These are phyloP conservation scores for Beroe ovata DNA, from an alignment of 37 sponge, comb jelly and placozoan genomes.

Conservation along the genomic window DNA sequence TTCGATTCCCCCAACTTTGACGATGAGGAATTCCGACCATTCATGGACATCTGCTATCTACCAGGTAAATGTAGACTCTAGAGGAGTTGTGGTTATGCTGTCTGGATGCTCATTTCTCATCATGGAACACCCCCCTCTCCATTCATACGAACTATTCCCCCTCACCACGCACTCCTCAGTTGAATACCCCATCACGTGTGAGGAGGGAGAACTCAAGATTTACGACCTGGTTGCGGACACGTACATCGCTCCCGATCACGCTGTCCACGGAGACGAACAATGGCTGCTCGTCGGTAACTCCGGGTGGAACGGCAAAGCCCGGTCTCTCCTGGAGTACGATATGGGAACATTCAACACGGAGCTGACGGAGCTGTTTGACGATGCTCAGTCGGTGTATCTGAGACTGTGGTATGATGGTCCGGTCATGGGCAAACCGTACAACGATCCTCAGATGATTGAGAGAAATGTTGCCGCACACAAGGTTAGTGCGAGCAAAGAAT, in stretches of 20 bases:
- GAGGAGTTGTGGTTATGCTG: too few species aligned
- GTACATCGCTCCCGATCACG: background rate
- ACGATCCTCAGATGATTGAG: conserved; percentile 47
- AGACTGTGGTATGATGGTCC: conserved; percentile 59
- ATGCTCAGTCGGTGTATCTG: conserved; percentile 1
- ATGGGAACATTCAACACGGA: conserved; percentile 8
- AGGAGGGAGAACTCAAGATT: background rate
- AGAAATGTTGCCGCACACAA: conserved; percentile 30
- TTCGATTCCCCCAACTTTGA: conserved; percentile 19
- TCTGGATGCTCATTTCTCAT: too few species aligned
- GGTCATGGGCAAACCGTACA: conserved; percentile 35
- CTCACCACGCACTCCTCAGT: background rate
- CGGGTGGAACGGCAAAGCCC: conserved; percentile 27
- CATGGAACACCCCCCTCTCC: background rate
- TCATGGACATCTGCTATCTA: conserved; percentile 56
- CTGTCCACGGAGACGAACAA: conserved; percentile 3
- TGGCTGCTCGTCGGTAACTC: conserved; percentile 31
- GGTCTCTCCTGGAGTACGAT: conserved; percentile 52
- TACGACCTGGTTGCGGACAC: conserved; percentile 34
- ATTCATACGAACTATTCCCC: background rate
- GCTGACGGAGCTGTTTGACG: background rate
- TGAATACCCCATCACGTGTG: conserved; percentile 3
- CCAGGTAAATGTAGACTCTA: too few species aligned
- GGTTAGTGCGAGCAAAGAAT: too few species aligned
- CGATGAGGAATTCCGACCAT: conserved; percentile 23